phyloP scores from a whole-genome alignment of 2,888 invertebrate species.

The Caenorhabditis wallacei region DNA sequence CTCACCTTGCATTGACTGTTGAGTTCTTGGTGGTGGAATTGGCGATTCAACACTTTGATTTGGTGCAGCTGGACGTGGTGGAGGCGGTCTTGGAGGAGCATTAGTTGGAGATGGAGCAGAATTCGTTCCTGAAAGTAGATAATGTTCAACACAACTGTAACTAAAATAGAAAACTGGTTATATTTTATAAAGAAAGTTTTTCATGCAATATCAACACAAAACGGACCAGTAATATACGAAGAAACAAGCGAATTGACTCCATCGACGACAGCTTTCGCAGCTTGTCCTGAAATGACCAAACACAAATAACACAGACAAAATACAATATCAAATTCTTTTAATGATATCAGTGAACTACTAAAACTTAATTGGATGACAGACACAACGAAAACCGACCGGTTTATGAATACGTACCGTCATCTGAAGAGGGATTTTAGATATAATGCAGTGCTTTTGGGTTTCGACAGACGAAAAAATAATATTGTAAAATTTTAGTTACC shows the following conservation, averaged over 20 bases:
- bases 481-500: conserved; percentile 47
- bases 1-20: conserved; percentile 71
- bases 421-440: conserved; percentile 4
- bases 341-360: background rate
- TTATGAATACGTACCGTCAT: conserved; percentile 52
- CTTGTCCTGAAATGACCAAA: conserved; percentile 53
- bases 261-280: conserved; percentile 61
- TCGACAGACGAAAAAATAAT: too few relatives aligned
- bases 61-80: conserved; percentile 68
- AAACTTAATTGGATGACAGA: background rate
- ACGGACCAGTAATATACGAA: conserved; percentile 49
- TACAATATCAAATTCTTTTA: background rate
- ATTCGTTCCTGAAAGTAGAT: conserved; percentile 36
- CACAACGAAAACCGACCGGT: conserved; percentile 25
- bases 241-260: conserved; percentile 53
- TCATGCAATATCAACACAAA: conserved; percentile 8
- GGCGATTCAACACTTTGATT: conserved; percentile 66
- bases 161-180: background rate
- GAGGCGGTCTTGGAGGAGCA: conserved; percentile 74
- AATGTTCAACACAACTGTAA: background rate
- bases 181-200: background rate
- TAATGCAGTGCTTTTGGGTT: background rate
- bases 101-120: conserved; percentile 44
- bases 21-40: conserved; percentile 76
- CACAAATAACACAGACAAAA: conserved; percentile 24